A percentile compares a stretch with the other conserved stretches of the same genome.
phyloP scores from a whole-genome alignment of 2,113 vertebrate genomes.

The Ornithorhynchus anatinus region DNA sequence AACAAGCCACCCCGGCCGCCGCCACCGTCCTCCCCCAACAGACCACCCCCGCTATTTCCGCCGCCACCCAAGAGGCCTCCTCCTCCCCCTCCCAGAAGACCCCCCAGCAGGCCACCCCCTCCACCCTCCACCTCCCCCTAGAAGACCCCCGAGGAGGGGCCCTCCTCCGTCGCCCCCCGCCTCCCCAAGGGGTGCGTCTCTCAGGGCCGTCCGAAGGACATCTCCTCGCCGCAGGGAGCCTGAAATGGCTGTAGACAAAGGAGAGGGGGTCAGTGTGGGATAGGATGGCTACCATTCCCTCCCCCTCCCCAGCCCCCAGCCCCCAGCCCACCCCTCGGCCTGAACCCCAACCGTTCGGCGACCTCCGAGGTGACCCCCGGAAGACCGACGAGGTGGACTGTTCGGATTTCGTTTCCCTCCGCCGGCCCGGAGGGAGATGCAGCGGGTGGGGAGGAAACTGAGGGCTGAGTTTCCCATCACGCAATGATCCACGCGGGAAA shows the following conservation, averaged over 20 bases:
- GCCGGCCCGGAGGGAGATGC: too few relatives aligned
- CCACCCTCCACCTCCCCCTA: constrained; percentile 49
- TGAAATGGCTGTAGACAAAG: constrained; percentile 49
- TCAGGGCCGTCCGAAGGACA: constrained; percentile 14
- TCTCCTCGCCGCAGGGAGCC: constrained; percentile 24
- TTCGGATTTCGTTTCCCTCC: too few relatives aligned
- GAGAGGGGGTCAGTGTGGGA: rapidly evolving
- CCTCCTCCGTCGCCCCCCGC: constrained; percentile 1
- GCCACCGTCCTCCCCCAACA: background rate
- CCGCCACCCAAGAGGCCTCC: background rate
- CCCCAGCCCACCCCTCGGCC: background rate
- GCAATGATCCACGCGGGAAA: too few relatives aligned
- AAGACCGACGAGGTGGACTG: too few relatives aligned
- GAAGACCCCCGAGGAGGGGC: constrained; percentile 52
- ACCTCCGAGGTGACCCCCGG: too few relatives aligned
- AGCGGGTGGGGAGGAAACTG: too few relatives aligned
- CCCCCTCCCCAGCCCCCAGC: background rate
- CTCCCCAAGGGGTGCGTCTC: constrained; percentile 38
- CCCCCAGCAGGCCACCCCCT: constrained; percentile 22
- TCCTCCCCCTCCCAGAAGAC: background rate
- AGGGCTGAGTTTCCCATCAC: too few relatives aligned
- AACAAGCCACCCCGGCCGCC: constrained; percentile 3
- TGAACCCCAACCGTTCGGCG: too few relatives aligned
- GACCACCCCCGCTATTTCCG: background rate
- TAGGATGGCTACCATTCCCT: rapidly evolving